Evolutionary conservation across 2,113 vertebrate species (phyloP), one percentile per base, ranked within the genome.

Genomic region (Noturus placidus): DNA sequence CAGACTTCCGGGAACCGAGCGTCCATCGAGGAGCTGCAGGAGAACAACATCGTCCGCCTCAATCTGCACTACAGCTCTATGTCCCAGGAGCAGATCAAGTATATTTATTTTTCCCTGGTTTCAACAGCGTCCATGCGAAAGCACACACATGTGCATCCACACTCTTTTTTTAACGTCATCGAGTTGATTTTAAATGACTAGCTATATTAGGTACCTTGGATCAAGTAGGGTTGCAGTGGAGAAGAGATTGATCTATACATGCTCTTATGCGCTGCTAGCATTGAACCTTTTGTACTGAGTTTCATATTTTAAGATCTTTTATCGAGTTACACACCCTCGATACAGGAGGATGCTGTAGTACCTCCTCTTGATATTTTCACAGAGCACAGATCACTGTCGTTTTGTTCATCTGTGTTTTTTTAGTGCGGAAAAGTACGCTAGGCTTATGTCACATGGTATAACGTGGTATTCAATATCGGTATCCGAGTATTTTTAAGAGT

Each of bases 21-120:
- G 2, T 94, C 95, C 0, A 82, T 97, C 4, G 91, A 96, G 88
- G 92, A 96, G 0, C 93, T 98, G 0, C 84, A 92, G 57, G 92
- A 89, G 57, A 61, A 90, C 22, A 94, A 95, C 54, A 96, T 97
- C 46, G 93, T 89, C 81, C 94, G 93, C 70, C 95, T 97, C 83
- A 97, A 97, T 88, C 94, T 98, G 54, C 95, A 95, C 91, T 98
- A 97, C 93, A 97, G 95, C 87, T 92, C 92, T 70, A 96, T 98
- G 96, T 95, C 95, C 70, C 93, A 93, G 38, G 93, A 95, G 11
- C 96, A 97, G 83, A 96, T 97, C 91, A 90, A 94, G 97, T 98
- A 94, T 38, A 7, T 50, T 78, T n/a, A 17, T 17, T 13, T n/a
- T 25, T 50, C 3, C 72, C 38, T 38, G 72, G 1, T 76, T 76